Evolutionary conservation across 2,888 invertebrate species (phyloP).

Genomic region (Agrilus mali): DNA sequence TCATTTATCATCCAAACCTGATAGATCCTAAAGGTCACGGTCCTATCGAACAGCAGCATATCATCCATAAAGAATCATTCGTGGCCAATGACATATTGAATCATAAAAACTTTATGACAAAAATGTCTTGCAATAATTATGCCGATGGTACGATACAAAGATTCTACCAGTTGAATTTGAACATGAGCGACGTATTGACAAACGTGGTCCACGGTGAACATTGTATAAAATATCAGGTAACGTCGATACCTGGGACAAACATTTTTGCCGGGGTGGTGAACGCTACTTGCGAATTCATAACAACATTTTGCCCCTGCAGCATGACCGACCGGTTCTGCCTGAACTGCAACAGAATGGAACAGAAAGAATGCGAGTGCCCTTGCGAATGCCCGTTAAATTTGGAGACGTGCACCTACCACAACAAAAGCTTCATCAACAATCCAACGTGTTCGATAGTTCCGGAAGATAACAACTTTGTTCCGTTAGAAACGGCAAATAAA

Average conservation of each 20-base stretch:
- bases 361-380: conserved; percentile 88
- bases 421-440: conserved; percentile 24
- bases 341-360: conserved; percentile 89
- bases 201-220: conserved; percentile 81
- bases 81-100: conserved; percentile 83
- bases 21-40: conserved; percentile 51
- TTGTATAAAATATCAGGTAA: conserved; percentile 75
- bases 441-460: conserved; percentile 24
- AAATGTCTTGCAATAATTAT: conserved; percentile 73
- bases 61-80: conserved; percentile 82
- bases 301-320: conserved; percentile 85
- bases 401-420: conserved; percentile 23
- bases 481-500: conserved; percentile 7
- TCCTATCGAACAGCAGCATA: conserved; percentile 72
- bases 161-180: conserved; percentile 70
- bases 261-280: conserved; percentile 80
- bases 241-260: conserved; percentile 74
- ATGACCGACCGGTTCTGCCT: conserved; percentile 78
- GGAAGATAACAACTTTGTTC: conserved; percentile 16
- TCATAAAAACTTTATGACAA: conserved; percentile 70
- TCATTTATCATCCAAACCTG: conserved; percentile 76
- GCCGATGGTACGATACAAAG: conserved; percentile 77
- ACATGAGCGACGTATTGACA: conserved; percentile 59
- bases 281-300: conserved; percentile 68
- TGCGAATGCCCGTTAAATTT: conserved; percentile 63